Evolutionary conservation across 2,888 invertebrate species (phyloP).

Genomic region (Caenorhabditis angaria): DNA sequence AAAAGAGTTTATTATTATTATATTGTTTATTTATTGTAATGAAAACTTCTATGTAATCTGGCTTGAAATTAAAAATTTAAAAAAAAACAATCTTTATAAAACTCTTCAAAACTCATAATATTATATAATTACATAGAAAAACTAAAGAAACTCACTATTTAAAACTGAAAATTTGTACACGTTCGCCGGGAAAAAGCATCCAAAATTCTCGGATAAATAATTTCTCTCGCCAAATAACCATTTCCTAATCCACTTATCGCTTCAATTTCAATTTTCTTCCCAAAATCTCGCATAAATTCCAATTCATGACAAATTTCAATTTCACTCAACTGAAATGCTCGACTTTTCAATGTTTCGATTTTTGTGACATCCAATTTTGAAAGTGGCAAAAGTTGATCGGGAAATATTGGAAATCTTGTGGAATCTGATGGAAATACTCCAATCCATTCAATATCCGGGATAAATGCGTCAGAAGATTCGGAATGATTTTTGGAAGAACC

Average conservation of each 20-base stretch:
- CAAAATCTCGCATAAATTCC: constrained; percentile 25
- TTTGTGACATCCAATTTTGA: constrained; percentile 15
- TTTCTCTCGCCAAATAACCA: not conserved
- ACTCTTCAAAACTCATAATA: too few species aligned
- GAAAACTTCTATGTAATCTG: not conserved
- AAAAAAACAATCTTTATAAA: too few species aligned
- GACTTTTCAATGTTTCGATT: constrained; percentile 8
- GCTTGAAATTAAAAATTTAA: not conserved
- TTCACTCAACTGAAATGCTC: not conserved
- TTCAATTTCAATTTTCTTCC: constrained; percentile 51
- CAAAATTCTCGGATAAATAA: not conserved
- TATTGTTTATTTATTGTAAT: not conserved
- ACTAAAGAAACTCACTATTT: too few species aligned
- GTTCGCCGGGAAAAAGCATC: too few species aligned
- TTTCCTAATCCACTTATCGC: constrained; percentile 17
- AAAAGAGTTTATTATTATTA: not conserved
- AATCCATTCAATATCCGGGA: constrained; percentile 53
- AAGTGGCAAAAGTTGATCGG: constrained; percentile 19
- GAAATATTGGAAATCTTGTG: constrained; percentile 14
- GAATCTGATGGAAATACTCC: constrained; percentile 39
- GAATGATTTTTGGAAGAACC: constrained; percentile 43
- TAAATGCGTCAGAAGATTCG: constrained; percentile 44
- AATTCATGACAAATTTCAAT: constrained; percentile 22
- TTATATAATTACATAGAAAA: too few species aligned
- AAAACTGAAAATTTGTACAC: not conserved